A percentile compares a stretch with the other conserved stretches of the same genome.
These are phyloP conservation scores for Spheniscus mendiculus DNA, from an alignment of 2,113 vertebrate genomes.

Conservation along the genomic window DNA sequence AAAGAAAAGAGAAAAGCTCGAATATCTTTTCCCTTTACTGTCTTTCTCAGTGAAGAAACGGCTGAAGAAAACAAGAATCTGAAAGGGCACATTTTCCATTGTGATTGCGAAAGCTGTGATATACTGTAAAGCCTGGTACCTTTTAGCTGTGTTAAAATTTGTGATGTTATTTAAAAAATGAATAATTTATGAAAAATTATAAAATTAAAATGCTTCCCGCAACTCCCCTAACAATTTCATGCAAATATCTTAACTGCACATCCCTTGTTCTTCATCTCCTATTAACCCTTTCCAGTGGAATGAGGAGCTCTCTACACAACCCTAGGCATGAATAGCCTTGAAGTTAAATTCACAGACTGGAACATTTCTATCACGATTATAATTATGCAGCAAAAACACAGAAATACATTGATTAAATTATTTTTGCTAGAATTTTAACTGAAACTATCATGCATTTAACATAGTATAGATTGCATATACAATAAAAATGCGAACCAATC, in stretches of 20 bases:
- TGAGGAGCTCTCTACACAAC: not conserved
- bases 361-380: not conserved
- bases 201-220: conserved; percentile 35
- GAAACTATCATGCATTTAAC: not conserved
- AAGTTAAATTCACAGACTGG: not conserved
- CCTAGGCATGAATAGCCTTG: not conserved
- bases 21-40: not conserved
- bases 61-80: conserved; percentile 17
- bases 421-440: not conserved
- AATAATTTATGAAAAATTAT: conserved; percentile 50
- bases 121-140: not conserved
- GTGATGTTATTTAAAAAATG: not conserved
- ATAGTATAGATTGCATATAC: not conserved
- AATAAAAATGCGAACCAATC: not conserved
- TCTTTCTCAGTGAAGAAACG: not conserved
- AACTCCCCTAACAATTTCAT: conserved; percentile 23
- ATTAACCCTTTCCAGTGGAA: not conserved
- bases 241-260: conserved; percentile 11
- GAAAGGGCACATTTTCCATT: conserved; percentile 7
- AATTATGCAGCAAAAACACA: not conserved
- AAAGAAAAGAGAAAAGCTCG: not conserved
- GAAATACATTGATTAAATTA: not conserved
- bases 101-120: not conserved
- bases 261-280: not conserved
- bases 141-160: not conserved